Evolutionary conservation across 2,888 invertebrate species (phyloP).

Genomic region (Phaedon cochleariae): DNA sequence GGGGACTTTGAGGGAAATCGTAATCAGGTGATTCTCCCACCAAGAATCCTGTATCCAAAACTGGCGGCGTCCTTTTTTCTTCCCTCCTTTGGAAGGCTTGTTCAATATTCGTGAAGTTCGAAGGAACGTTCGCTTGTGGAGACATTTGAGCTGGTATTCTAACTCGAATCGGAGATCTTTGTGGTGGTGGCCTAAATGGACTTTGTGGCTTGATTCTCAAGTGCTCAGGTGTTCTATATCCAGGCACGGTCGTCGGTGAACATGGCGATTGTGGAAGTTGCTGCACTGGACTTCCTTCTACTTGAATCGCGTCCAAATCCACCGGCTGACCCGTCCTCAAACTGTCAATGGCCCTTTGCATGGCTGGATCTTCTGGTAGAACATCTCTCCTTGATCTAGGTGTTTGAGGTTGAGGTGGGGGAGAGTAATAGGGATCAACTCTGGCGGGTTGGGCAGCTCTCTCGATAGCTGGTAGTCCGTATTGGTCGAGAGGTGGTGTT

Average conservation of each 20-base stretch:
- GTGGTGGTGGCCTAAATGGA: neutral
- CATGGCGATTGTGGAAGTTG: neutral
- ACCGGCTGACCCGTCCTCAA: neutral
- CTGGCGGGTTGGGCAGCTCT: neutral
- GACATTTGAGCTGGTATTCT: too few relatives aligned
- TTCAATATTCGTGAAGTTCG: too few relatives aligned
- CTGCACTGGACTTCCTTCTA: neutral
- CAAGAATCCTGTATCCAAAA: neutral
- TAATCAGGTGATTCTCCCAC: neutral
- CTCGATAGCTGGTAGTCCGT: neutral
- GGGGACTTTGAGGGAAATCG: neutral
- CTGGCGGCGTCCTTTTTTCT: neutral
- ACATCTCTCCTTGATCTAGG: neutral
- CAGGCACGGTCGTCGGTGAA: neutral
- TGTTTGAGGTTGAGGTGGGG: neutral
- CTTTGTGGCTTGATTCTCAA: neutral
- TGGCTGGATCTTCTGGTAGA: neutral
- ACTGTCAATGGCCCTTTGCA: neutral
- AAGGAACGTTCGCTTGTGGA: too few relatives aligned
- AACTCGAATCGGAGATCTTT: too few relatives aligned
- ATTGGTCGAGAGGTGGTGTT: neutral
- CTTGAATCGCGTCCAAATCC: neutral
- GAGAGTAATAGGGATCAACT: neutral
- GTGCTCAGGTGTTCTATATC: neutral
- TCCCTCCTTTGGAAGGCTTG: too few relatives aligned